Conservation (phyloP, 2,888 invertebrate genomes). For the Saturnia pavonia region DNA sequence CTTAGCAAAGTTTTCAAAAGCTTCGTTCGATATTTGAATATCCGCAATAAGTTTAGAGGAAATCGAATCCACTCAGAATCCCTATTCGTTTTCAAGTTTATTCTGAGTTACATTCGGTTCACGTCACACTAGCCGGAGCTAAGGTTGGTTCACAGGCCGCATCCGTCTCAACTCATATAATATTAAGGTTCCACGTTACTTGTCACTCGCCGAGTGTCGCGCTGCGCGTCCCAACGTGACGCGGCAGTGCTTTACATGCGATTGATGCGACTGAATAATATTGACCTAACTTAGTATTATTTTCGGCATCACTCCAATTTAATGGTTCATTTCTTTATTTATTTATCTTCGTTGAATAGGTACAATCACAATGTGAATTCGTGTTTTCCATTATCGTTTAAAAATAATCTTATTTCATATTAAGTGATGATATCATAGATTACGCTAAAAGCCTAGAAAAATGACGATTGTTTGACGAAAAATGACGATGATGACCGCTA, state of each 20-base stretch:
- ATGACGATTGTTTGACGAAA: no score
- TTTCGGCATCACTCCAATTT: background rate
- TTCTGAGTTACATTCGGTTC: background rate
- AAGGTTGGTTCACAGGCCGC: no score
- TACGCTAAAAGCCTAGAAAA: no score
- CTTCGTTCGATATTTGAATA: background rate
- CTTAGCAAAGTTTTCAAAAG: background rate
- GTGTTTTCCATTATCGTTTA: no score
- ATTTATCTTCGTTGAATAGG: no score
- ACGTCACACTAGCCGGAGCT: background rate
- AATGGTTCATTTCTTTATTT: background rate
- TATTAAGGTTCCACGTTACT: background rate
- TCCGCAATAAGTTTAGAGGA: conserved; percentile 2
- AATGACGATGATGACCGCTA: no score
- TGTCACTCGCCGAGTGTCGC: background rate
- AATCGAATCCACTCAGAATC: conserved; percentile 1
- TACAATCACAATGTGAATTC: no score
- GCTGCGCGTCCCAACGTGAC: no score
- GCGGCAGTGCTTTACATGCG: no score
- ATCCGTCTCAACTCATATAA: background rate
- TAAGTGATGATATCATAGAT: no score
- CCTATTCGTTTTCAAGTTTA: conserved; percentile 5
- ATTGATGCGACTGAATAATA: background rate
- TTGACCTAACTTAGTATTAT: background rate
- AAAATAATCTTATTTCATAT: no score